Evolutionary conservation across 2,797 vertebrate genomes (phyloP).

Genomic region (Amphiprion clarkii): DNA sequence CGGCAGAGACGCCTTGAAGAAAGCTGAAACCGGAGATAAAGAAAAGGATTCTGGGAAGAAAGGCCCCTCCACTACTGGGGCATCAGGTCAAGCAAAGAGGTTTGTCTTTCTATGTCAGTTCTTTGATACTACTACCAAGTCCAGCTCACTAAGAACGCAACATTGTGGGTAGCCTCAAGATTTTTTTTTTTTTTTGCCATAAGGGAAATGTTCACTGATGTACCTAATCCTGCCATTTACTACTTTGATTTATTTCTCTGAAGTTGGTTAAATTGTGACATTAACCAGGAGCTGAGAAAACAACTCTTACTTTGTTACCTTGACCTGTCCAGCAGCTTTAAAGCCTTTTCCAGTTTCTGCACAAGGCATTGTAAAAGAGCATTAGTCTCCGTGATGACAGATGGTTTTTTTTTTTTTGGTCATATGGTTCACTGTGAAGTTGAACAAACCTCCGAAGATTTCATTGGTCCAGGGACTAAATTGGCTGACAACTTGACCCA

Average conservation of each 20-base stretch:
- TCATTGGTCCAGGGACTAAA: conserved; percentile 98
- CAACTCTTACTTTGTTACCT: conserved; percentile 92
- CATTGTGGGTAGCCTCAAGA: conserved; percentile 99
- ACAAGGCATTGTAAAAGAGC: conserved; percentile 90
- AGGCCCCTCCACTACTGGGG: conserved; percentile 98
- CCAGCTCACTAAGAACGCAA: conserved; percentile 98
- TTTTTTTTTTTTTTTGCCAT: conserved; percentile 86
- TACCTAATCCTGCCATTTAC: conserved; percentile 94
- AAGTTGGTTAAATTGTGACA: conserved; percentile 90
- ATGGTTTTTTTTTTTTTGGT: conserved; percentile 83
- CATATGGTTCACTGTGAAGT: conserved; percentile 93
- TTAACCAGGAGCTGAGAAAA: conserved; percentile 84
- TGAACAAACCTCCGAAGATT: conserved; percentile 97
- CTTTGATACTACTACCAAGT: conserved; percentile 98
- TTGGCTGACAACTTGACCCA: conserved; percentile 97
- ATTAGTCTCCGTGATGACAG: conserved; percentile 93
- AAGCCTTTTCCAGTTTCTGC: conserved; percentile 87
- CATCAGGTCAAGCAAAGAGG: conserved; percentile 99
- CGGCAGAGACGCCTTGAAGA: conserved; percentile 95
- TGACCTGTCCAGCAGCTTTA: conserved; percentile 91
- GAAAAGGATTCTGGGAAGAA: conserved; percentile 99
- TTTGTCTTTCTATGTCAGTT: conserved; percentile 99
- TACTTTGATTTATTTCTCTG: conserved; percentile 85
- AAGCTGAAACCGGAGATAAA: conserved; percentile 99
- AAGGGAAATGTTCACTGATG: conserved; percentile 89